Base-by-base conservation (phyloP, 2,113 vertebrate species). In the Butorides virescens region DNA sequence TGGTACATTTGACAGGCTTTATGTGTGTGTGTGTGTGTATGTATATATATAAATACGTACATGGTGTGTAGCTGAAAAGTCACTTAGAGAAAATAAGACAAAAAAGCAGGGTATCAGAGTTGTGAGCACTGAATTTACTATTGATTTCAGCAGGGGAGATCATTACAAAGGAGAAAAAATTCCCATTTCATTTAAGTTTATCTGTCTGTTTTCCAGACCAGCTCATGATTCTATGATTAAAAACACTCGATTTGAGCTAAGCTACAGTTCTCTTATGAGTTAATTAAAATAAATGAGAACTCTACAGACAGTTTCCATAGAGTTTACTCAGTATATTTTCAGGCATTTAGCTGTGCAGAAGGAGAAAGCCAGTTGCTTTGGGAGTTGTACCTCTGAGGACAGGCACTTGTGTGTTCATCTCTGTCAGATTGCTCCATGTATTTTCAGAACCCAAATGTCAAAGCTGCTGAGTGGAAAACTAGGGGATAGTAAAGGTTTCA, bases 71-170 rank as follows among this genome's bases (percentile, higher is more conserved):
- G 42, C 73, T 91, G 42, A 11, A 59, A 59, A 86, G 42, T 61
- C 66, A 90, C 49, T 94, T 32, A 32, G 22, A 78, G 72, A 88
- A 88, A 92, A 86, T 25, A 67, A 77, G 70, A 25, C 42, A 37
- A 65, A 30, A 53, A 52, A 30, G 17, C 47, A 66, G 26, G 39
- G n/a, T 53, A 70, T 75, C 42, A n/a, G 39, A 46, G 17, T 74
- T 71, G 61, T 53, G 71, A 95, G 89, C 62, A 39, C 63, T 86
- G 90, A 37, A 56, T 94, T 94, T 47, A 34, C 82, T 74, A 71
- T 90, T 92, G 59, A 95, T 97, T 97, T 90, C 88, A 91, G 50
- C 86, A 77, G 56, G 27, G 73, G 14, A 86, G 90, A 74, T 70
- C 8, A 39, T 66, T 68, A 65, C 58, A 58, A 66, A 90, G 66